Conservation (phyloP, 1,140 invertebrate genomes). For the Papilio helenus region DNA sequence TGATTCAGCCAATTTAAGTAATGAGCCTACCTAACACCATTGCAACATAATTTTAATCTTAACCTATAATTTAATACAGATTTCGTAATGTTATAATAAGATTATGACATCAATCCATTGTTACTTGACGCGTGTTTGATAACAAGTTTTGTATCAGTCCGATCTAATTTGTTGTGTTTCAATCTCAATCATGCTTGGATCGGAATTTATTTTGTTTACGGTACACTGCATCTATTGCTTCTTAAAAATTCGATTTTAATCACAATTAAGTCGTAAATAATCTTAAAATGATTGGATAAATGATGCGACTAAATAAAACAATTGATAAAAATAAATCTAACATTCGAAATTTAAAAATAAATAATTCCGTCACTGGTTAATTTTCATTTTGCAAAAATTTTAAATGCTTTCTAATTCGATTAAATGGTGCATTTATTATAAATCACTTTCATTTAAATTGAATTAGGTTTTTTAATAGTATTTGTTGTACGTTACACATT, state of each 20-base stretch:
- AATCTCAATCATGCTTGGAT: background rate
- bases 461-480: conserved; percentile 42
- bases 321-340: background rate
- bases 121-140: conserved; percentile 23
- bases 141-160: conserved; percentile 1
- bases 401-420: conserved; percentile 33
- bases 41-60: conserved; percentile 41
- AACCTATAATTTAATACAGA: conserved; percentile 27
- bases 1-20: conserved; percentile 45
- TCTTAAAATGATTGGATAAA: background rate
- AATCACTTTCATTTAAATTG: conserved; percentile 43
- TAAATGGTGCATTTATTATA: conserved; percentile 26
- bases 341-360: too few species aligned
- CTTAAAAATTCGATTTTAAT: background rate
- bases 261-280: background rate
- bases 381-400: background rate
- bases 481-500: conserved; percentile 50
- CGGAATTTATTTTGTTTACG: conserved; percentile 5
- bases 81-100: conserved; percentile 29
- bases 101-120: conserved; percentile 20
- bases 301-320: background rate
- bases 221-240: background rate
- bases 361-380: background rate
- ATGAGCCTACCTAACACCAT: conserved; percentile 39
- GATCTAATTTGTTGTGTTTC: conserved; percentile 1